Base-by-base conservation (phyloP, 92 coral and sea anemone genomes). In the Porites evermanni region DNA sequence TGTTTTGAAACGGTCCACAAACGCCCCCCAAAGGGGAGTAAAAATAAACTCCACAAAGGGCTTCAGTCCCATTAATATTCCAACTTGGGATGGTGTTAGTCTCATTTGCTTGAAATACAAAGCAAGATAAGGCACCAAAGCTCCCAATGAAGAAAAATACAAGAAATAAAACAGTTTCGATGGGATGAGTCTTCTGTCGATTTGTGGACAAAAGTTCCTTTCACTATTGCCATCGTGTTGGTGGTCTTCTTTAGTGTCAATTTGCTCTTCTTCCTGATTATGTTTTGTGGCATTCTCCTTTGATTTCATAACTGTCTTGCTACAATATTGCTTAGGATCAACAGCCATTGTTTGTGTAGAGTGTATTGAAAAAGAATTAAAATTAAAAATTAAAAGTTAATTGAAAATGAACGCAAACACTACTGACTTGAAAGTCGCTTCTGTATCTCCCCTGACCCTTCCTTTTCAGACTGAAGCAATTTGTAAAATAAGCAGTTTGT, bases 101-200 rank as follows among this genome's bases (percentile, higher is more conserved):
- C 67, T 66, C 90, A 90, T 74, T 75, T 90, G 86, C 38, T 90
- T 90, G 84, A 72, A 90, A 77, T 80, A 90, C 90, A 90, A 64
- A 74, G 93, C 90, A 38, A 90, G 54, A 51, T 86, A 90, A 3
- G 93, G 93, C 29, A 90, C 38, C 20, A 90, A 75, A 9, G 93
- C 77, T 75, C 93, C 93, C 90, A 88, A 75, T 14, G 93, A 80
- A 0, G 93, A 86, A 75, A 90, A 90, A 85, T 90, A 90, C 69
- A 90, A 86, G 69, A 90, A 90, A 38, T 90, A 90, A 61, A 90
- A 90, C 56, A 90, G 47, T 80, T 90, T 90, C 2, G 87, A 63
- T 18, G 93, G 90, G 13, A 90, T 67, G 53, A 79, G 84, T 60
- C 73, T 64, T n/a, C 87, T 74, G 79, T 90, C 81, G 64, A 90